Base-by-base conservation (phyloP, 2,888 invertebrate species). In the Coleophora flavipennella region DNA sequence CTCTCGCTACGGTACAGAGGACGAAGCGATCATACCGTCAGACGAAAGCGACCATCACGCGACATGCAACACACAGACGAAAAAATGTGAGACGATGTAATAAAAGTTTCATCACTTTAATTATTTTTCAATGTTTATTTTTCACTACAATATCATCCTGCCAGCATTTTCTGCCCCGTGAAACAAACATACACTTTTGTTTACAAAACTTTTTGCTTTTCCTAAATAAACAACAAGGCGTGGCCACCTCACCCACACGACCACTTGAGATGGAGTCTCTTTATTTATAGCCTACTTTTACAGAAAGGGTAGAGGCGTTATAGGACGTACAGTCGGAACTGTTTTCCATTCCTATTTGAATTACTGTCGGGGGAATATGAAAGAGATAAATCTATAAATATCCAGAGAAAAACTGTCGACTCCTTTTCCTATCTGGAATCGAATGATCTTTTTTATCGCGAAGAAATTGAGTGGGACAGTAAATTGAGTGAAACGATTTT, bases 241-340 rank as follows among this genome's bases (percentile, higher is more conserved):
- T 25, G 39, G 40, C 8, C 40, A 37, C 39, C 44, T 41, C 38
- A 46, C 44, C 27, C 41, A 27, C 33, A 40, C 42, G 44, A 42
- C 44, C 43, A 43, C 39, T 45, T 39, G 39, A 46, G 44, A 45
- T 41, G 37, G 41, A 46, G 44, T 39, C 42, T 27, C 44, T 33
- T 49, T 51, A 51, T 51, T 51, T 51, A 51, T 51, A 49, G 33
- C 46, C 48, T 41, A 49, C 51, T 49, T 39, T 44, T 40, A 46
- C 37, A 49, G 38, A 48, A 46, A 48, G 45, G 42, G 42, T 39
- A 35, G 38, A 35, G 26, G 27, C 25, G 25, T 33, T 39, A 43
- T 32, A 29, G 14, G 33, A 35, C 31, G 33, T 13, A 12, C 31
- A 38, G 36, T 14, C 31, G 36, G 38, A 35, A 39, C 31, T 35